These are phyloP conservation scores for Pelodytes ibericus DNA, from an alignment of 2,797 vertebrate species.

Conservation along the genomic window DNA sequence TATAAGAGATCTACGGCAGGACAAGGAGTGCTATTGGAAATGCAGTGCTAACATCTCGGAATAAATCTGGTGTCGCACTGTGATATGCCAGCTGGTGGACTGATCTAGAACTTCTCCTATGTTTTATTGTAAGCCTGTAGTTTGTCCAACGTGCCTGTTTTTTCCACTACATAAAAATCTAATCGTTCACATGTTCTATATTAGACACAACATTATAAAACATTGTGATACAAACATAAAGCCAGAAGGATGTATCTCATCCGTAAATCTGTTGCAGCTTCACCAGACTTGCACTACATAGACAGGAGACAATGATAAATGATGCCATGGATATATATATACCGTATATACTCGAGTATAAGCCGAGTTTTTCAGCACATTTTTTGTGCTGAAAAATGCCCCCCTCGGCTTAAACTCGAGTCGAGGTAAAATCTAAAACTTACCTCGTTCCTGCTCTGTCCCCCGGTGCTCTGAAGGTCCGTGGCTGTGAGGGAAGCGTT, in stretches of 20 bases:
- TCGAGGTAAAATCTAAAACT: too few relatives aligned
- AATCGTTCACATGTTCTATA: slow-evolving; percentile 11
- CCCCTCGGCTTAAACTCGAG: too few relatives aligned
- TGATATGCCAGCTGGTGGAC: slow-evolving; percentile 5
- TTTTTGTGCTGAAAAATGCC: too few relatives aligned
- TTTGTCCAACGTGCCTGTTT: slow-evolving; percentile 13
- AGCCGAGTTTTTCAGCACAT: too few relatives aligned
- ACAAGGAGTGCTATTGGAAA: not conserved
- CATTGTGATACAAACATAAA: not conserved
- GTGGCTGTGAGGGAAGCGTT: too few relatives aligned
- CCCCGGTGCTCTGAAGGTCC: too few relatives aligned
- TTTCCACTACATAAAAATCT: not conserved
- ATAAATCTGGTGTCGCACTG: not conserved
- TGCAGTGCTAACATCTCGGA: not conserved
- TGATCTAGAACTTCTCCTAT: slow-evolving; percentile 9
- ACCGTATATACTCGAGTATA: too few relatives aligned
- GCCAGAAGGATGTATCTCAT: not conserved
- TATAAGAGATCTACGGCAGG: not conserved
- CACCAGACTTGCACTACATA: not conserved
- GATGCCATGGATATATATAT: too few relatives aligned
- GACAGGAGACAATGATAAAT: not conserved
- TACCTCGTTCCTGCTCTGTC: too few relatives aligned
- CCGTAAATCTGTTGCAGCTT: not conserved
- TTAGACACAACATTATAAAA: not conserved
- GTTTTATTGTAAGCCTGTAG: not conserved